These are phyloP conservation scores for Ibycter americanus DNA, from an alignment of 2,797 vertebrate species.

Conservation along the genomic window DNA sequence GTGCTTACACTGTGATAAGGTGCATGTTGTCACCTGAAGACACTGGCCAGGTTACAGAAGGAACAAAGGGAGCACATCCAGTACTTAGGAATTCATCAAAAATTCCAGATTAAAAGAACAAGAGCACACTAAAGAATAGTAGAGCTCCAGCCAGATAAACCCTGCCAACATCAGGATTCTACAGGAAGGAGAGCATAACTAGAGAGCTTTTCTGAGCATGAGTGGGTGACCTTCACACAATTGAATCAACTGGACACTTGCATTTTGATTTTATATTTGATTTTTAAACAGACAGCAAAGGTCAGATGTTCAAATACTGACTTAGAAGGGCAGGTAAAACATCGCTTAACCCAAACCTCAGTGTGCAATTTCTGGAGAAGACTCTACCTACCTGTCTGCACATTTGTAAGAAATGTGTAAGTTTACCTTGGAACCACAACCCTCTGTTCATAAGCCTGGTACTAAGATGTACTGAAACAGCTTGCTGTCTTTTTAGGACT, in stretches of 20 bases:
- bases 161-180: neutral
- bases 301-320: neutral
- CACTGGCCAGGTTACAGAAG: neutral
- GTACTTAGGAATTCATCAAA: neutral
- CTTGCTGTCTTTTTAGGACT: neutral
- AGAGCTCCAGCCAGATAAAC: accelerated
- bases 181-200: neutral
- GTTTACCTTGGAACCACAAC: neutral
- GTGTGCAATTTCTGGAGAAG: neutral
- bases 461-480: neutral
- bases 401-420: neutral
- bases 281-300: neutral
- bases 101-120: neutral
- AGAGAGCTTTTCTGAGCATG: neutral
- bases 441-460: neutral
- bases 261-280: neutral
- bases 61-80: neutral
- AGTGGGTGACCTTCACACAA: neutral
- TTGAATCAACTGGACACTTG: accelerated
- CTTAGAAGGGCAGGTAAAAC: neutral
- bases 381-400: neutral
- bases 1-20: neutral
- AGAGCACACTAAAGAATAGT: neutral
- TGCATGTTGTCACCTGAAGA: neutral
- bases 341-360: neutral